Evolutionary conservation across 92 coral and sea anemone genomes (phyloP).

Genomic region (Paragorgia papillata): DNA sequence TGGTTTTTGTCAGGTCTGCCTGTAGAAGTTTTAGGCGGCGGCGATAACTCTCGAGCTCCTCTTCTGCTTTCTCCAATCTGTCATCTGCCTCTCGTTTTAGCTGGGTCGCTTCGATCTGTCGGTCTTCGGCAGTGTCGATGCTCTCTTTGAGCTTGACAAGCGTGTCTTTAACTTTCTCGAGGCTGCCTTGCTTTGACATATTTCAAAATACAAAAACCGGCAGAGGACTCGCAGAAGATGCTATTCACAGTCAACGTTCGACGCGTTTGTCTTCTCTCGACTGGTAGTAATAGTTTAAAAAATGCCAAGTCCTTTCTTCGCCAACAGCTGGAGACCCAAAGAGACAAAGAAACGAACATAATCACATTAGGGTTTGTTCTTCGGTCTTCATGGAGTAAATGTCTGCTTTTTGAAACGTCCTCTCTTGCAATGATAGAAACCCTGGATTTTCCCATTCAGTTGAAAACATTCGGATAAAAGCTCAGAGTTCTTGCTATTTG

Average conservation of each 20-base stretch:
- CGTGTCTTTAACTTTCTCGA: conserved; percentile 58
- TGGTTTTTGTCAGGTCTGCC: conserved; percentile 49
- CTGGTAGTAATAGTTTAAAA: neutral
- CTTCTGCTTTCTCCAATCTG: conserved; percentile 55
- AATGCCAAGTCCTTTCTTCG: neutral
- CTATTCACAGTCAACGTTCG: neutral
- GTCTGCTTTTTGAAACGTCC: conserved; percentile 22
- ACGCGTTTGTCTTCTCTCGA: conserved; percentile 7
- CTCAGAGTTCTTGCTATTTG: too few species aligned
- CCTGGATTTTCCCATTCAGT: neutral
- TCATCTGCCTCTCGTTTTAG: conserved; percentile 3
- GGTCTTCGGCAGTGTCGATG: conserved; percentile 71
- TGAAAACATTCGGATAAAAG: neutral
- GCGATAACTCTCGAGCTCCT: conserved; percentile 74
- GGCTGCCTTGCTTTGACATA: conserved; percentile 30
- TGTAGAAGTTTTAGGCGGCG: conserved; percentile 60
- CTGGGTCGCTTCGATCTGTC: conserved; percentile 62
- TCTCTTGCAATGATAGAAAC: neutral
- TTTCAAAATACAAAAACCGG: neutral
- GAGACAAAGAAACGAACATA: conserved; percentile 14
- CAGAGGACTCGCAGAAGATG: conserved; percentile 4
- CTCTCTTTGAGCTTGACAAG: conserved; percentile 61
- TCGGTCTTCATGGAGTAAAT: neutral
- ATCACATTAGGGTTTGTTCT: neutral
- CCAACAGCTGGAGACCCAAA: neutral